These are phyloP conservation scores for Melanaphis sacchari DNA, from an alignment of 1,140 invertebrate species.

Conservation along the genomic window DNA sequence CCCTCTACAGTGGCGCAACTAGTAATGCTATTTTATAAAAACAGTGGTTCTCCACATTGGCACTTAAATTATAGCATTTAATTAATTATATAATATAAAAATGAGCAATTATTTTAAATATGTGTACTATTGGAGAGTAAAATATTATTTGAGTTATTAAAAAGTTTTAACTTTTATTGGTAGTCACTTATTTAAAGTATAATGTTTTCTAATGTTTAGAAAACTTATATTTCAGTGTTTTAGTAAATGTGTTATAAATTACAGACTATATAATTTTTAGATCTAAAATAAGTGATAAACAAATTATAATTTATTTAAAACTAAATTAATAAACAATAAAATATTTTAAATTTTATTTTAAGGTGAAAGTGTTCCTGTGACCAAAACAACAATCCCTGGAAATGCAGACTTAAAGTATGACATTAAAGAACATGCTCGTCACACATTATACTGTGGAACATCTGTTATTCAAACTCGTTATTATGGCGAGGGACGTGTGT, in stretches of 20 bases:
- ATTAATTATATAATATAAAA: too few relatives aligned
- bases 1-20: too few relatives aligned
- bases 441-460: conserved; percentile 71
- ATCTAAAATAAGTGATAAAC: background rate
- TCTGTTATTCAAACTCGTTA: conserved; percentile 74
- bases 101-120: too few relatives aligned
- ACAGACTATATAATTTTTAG: background rate
- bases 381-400: conserved; percentile 83
- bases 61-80: too few relatives aligned
- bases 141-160: background rate
- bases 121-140: too few relatives aligned
- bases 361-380: conserved; percentile 79
- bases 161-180: background rate
- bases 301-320: background rate
- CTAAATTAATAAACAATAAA: background rate
- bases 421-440: conserved; percentile 83
- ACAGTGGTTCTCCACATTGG: too few relatives aligned
- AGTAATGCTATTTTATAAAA: too few relatives aligned
- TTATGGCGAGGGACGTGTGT: conserved; percentile 73
- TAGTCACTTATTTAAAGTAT: background rate
- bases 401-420: conserved; percentile 73
- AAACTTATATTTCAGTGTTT: background rate
- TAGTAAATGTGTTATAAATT: background rate
- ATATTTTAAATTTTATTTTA: conserved; percentile 60
- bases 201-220: background rate